Evolutionary conservation across 2,113 vertebrate genomes (phyloP).

Genomic region (Gymnocephalus cernua): DNA sequence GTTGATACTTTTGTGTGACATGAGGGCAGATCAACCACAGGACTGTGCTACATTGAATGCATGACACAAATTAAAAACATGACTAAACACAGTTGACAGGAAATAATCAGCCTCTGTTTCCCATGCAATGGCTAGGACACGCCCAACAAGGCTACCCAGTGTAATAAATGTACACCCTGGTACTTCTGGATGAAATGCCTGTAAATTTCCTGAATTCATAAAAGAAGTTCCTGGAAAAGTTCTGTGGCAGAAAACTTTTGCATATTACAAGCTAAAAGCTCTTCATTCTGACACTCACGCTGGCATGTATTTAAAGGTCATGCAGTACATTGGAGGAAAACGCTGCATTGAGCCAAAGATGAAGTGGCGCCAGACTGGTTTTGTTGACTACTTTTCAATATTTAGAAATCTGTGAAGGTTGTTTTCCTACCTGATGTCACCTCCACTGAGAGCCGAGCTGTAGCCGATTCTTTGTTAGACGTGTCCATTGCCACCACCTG

Average conservation of each 20-base stretch:
- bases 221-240: background rate
- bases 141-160: no score
- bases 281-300: background rate
- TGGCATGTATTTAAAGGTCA: background rate
- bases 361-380: background rate
- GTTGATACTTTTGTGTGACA: background rate
- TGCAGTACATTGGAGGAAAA: background rate
- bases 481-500: conserved; percentile 78
- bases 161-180: background rate
- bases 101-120: background rate
- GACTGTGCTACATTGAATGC: background rate
- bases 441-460: conserved; percentile 60
- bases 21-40: conserved; percentile 46
- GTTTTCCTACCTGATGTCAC: conserved; percentile 73
- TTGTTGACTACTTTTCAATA: background rate
- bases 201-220: background rate
- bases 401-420: background rate
- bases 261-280: background rate
- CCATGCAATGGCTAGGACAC: background rate
- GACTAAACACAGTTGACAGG: background rate
- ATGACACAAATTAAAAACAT: background rate
- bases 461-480: conserved; percentile 49
- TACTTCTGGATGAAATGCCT: background rate
- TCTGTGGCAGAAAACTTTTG: background rate
- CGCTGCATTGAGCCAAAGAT: background rate